phyloP scores from a whole-genome alignment of 2,888 invertebrate species.

The Troides helena region DNA sequence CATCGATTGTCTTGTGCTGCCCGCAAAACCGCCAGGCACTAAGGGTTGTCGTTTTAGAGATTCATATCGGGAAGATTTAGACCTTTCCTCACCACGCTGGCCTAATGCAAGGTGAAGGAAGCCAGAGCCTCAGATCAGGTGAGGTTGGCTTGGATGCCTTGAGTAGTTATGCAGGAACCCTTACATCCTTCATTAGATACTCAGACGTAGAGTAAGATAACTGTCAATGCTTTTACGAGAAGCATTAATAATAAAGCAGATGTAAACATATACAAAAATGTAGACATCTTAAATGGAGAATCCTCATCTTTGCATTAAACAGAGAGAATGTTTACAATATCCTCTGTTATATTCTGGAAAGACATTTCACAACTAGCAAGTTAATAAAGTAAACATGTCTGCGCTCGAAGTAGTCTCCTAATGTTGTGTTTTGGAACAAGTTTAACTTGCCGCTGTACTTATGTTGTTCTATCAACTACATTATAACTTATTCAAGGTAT shows the following conservation, averaged over 20 bases:
- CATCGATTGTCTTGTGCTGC: too few relatives aligned
- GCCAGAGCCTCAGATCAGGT: too few relatives aligned
- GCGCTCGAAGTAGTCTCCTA: slow-evolving; percentile 21
- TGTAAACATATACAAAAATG: neutral
- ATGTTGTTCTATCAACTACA: slow-evolving; percentile 17
- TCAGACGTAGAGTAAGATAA: too few relatives aligned
- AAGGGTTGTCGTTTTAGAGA: too few relatives aligned
- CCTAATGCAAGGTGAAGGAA: too few relatives aligned
- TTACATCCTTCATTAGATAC: too few relatives aligned
- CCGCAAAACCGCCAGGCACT: too few relatives aligned
- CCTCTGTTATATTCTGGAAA: slow-evolving; percentile 17
- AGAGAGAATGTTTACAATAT: slow-evolving; percentile 11
- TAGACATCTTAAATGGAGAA: neutral
- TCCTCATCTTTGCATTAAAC: neutral
- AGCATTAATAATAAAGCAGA: neutral
- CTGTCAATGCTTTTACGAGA: neutral
- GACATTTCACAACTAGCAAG: slow-evolving; percentile 20
- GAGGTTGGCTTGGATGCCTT: too few relatives aligned
- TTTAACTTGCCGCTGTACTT: slow-evolving; percentile 14
- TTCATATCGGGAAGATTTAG: too few relatives aligned
- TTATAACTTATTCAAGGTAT: slow-evolving; percentile 13
- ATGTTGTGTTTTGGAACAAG: slow-evolving; percentile 26
- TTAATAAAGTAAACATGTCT: slow-evolving; percentile 28
- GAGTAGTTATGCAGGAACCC: too few relatives aligned
- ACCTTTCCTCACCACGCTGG: too few relatives aligned